A percentile compares a stretch with the other conserved stretches of the same genome.
Evolutionary conservation across 2,888 invertebrate genomes (phyloP).

Genomic region (Tolmerus cingulatus): DNA sequence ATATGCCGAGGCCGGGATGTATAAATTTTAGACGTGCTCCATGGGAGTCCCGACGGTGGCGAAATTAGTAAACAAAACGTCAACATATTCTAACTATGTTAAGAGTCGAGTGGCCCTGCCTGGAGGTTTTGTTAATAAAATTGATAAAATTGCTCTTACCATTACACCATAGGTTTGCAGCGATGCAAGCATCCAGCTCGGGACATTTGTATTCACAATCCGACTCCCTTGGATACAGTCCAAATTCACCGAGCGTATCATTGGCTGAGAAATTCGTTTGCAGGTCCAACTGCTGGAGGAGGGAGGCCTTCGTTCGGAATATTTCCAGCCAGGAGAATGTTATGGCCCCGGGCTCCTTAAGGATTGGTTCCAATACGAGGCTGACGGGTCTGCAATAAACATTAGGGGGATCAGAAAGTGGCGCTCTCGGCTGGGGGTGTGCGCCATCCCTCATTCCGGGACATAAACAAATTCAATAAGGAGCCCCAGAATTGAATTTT

Average conservation of each 20-base stretch:
- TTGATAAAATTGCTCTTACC: constrained; percentile 63
- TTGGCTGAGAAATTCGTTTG: constrained; percentile 58
- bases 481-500: constrained; percentile 7
- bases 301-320: constrained; percentile 70
- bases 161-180: constrained; percentile 78
- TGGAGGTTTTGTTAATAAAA: constrained; percentile 3
- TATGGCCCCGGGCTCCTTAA: constrained; percentile 76
- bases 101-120: neutral
- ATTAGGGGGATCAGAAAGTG: constrained; percentile 1
- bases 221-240: constrained; percentile 63
- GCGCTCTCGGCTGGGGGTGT: neutral
- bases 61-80: constrained; percentile 19
- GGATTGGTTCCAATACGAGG: constrained; percentile 74
- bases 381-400: constrained; percentile 66
- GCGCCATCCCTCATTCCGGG: neutral
- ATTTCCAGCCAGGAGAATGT: constrained; percentile 83
- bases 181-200: constrained; percentile 80
- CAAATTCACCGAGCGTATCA: constrained; percentile 63
- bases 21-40: neutral
- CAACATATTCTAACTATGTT: neutral
- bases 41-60: neutral
- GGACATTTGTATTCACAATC: constrained; percentile 74
- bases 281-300: constrained; percentile 68
- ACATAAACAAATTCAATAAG: constrained; percentile 33
- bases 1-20: neutral